phyloP scores from a whole-genome alignment of 1,140 invertebrate genomes.

The Dendroctonus valens region DNA sequence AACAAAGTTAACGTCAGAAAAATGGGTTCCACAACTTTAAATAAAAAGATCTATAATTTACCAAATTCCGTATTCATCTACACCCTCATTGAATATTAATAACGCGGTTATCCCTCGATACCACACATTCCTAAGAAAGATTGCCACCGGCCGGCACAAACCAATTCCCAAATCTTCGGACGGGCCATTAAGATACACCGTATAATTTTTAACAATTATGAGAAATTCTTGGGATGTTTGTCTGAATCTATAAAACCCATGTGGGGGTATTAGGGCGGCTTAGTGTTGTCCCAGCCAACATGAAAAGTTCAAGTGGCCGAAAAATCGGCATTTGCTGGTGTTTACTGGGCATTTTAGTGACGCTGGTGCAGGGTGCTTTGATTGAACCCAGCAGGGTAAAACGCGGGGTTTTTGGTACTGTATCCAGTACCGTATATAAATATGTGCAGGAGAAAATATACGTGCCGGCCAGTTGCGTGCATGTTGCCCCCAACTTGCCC shows the following conservation, averaged over 20 bases:
- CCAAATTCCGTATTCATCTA: not conserved
- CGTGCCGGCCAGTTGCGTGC: constrained; percentile 45
- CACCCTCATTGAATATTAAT: constrained; percentile 12
- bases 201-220: constrained; percentile 13
- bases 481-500: constrained; percentile 43
- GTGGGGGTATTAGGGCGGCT: too few species aligned
- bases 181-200: constrained; percentile 14
- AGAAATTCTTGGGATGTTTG: constrained; percentile 17
- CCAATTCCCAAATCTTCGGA: constrained; percentile 2
- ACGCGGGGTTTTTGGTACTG: constrained; percentile 26
- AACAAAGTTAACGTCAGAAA: too few species aligned
- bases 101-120: not conserved
- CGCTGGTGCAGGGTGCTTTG: not conserved
- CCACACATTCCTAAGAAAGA: constrained; percentile 1
- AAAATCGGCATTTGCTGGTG: too few species aligned
- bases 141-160: not conserved
- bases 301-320: too few species aligned
- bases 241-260: constrained; percentile 7
- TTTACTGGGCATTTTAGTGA: not conserved
- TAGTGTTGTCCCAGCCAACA: too few species aligned
- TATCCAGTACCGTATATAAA: constrained; percentile 40
- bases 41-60: not conserved
- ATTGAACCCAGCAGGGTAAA: constrained; percentile 17
- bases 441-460: constrained; percentile 38
- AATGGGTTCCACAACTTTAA: too few species aligned